Evolutionary conservation across 2,113 vertebrate genomes (phyloP).

Genomic region (Prunella himalayana): DNA sequence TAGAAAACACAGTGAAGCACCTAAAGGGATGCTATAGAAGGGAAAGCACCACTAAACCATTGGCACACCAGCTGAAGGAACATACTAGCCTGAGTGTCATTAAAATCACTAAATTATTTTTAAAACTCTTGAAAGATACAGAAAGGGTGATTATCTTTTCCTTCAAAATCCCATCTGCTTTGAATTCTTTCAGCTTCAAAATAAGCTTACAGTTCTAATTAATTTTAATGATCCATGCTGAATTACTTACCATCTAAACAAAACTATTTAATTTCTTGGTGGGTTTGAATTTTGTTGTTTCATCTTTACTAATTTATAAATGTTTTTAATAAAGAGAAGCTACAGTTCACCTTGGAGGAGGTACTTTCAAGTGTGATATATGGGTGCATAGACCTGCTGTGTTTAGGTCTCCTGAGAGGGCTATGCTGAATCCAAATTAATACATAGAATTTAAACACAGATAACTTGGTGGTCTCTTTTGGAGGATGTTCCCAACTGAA

Average conservation of each 20-base stretch:
- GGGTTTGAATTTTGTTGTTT: neutral
- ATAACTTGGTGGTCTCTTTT: neutral
- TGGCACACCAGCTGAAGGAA: neutral
- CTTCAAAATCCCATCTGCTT: conserved; percentile 44
- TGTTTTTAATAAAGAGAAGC: neutral
- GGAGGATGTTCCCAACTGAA: neutral
- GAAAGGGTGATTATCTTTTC: conserved; percentile 9
- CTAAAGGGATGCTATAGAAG: neutral
- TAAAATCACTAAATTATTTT: conserved; percentile 10
- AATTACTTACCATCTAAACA: conserved; percentile 20
- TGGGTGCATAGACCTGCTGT: neutral
- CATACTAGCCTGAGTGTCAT: neutral
- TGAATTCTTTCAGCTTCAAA: conserved; percentile 39
- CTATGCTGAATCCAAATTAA: neutral
- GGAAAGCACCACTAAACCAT: neutral
- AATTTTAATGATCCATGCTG: conserved; percentile 44
- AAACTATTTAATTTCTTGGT: neutral
- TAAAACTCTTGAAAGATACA: neutral
- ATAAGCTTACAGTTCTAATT: conserved; percentile 24
- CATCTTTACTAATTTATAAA: neutral
- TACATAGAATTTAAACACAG: neutral
- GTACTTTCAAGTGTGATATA: neutral
- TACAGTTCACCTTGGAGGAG: conserved; percentile 1
- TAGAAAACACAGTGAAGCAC: neutral
- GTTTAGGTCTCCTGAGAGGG: neutral